Conservation (phyloP, 2,113 vertebrate genomes). For the Varanus salvator region DNA sequence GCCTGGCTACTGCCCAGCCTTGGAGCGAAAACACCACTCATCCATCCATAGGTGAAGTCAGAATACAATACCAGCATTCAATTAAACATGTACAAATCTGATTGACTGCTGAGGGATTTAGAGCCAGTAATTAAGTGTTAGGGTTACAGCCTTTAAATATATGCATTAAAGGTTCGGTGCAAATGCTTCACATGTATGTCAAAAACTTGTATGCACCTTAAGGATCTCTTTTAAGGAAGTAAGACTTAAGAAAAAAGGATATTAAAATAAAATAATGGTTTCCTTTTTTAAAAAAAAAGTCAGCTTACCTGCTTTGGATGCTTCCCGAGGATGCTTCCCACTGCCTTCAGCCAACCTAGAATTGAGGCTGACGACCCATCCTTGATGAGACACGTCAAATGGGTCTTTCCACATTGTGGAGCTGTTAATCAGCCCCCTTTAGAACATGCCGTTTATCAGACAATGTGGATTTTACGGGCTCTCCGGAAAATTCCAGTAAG, state of each 20-base stretch:
- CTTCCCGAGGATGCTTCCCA: neutral
- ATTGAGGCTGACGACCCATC: neutral
- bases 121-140: neutral
- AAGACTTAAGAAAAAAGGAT: no score
- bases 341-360: constrained; percentile 17
- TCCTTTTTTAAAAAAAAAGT: constrained; percentile 34
- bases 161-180: neutral
- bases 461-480: constrained; percentile 34
- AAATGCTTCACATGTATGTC: no score
- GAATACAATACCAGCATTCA: no score
- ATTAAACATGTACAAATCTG: neutral
- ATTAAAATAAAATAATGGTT: neutral
- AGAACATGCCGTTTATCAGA: constrained; percentile 36
- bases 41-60: neutral
- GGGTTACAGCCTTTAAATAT: neutral
- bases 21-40: neutral
- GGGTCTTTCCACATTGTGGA: constrained; percentile 15
- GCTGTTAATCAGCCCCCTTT: constrained; percentile 33
- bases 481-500: constrained; percentile 49
- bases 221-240: neutral
- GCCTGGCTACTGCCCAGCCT: no score
- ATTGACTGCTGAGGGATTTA: neutral
- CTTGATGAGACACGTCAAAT: constrained; percentile 35
- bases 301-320: constrained; percentile 38
- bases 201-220: neutral